A percentile compares a stretch with the other conserved stretches of the same genome.
phyloP scores from a whole-genome alignment of 2,797 vertebrate genomes.

The Forpus xanthops region DNA sequence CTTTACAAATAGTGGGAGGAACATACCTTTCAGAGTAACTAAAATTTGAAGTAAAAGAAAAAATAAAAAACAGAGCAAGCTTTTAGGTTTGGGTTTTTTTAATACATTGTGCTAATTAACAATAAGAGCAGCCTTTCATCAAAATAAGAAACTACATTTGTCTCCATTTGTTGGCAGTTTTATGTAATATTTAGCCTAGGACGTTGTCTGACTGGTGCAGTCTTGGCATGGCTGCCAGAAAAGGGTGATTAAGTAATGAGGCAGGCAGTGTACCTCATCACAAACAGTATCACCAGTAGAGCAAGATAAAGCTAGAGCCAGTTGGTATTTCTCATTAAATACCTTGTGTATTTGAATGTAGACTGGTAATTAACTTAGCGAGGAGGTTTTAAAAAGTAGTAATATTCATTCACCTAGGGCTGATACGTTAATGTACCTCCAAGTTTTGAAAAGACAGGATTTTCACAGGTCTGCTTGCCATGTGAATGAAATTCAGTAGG shows the following conservation, averaged over 20 bases:
- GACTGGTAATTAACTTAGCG: not conserved
- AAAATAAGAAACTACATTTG: not conserved
- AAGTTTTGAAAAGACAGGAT: not conserved
- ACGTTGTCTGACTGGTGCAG: not conserved
- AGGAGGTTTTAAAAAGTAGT: not conserved
- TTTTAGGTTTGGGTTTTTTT: rapidly evolving
- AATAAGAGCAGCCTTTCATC: not conserved
- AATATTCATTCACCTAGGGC: not conserved
- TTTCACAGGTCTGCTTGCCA: not conserved
- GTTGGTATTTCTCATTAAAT: not conserved
- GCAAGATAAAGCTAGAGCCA: not conserved
- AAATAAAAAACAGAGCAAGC: not conserved
- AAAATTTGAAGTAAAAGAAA: not conserved
- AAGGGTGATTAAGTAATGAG: not conserved
- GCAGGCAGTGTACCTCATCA: not conserved
- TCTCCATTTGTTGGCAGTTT: not conserved
- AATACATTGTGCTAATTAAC: not conserved
- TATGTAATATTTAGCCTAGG: not conserved
- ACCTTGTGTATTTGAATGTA: not conserved
- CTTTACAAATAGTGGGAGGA: not conserved
- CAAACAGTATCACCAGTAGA: not conserved
- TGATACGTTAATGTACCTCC: not conserved
- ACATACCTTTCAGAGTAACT: not conserved
- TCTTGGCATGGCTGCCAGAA: not conserved
- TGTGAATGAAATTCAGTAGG: not conserved